phyloP scores from a whole-genome alignment of 2,888 invertebrate genomes.

The Cyclophora albipunctata region DNA sequence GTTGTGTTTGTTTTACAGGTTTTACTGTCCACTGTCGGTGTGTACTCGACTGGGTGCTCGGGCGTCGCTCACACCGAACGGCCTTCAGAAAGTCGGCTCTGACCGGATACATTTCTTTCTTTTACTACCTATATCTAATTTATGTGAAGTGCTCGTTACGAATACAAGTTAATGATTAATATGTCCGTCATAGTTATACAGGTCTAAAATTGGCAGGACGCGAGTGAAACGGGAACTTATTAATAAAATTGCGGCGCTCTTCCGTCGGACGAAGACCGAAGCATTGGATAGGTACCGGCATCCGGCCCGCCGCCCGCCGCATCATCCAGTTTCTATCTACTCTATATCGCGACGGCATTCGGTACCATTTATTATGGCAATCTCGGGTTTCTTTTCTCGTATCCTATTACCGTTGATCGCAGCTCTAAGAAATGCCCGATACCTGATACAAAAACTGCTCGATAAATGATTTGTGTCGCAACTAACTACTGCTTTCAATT shows the following conservation, averaged over 20 bases:
- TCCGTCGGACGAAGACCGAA: slow-evolving; percentile 54
- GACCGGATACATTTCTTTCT: too few relatives aligned
- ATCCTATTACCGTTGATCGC: slow-evolving; percentile 17
- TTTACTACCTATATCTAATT: slow-evolving; percentile 4
- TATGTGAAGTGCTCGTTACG: not conserved
- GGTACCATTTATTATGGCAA: slow-evolving; percentile 34
- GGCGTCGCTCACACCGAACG: too few relatives aligned
- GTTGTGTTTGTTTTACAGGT: too few relatives aligned
- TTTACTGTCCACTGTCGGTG: too few relatives aligned
- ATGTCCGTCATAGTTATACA: slow-evolving; percentile 19
- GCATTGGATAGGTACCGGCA: slow-evolving; percentile 31
- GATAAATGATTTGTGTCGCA: slow-evolving; percentile 1
- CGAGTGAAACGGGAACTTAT: slow-evolving; percentile 67
- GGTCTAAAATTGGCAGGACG: slow-evolving; percentile 58
- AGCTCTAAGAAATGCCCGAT: slow-evolving; percentile 13
- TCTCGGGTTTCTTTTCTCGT: slow-evolving; percentile 25
- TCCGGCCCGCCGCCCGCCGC: slow-evolving; percentile 49
- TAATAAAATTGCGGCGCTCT: slow-evolving; percentile 66
- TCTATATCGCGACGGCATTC: slow-evolving; percentile 14
- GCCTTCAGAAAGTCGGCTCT: too few relatives aligned
- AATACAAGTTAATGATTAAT: slow-evolving; percentile 18
- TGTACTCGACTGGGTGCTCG: too few relatives aligned
- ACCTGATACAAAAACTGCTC: slow-evolving; percentile 6
- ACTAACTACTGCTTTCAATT: slow-evolving; percentile 3
- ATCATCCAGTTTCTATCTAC: slow-evolving; percentile 40